Base-by-base conservation (phyloP, 2,797 vertebrate species). In the Hoplostethus atlanticus region DNA sequence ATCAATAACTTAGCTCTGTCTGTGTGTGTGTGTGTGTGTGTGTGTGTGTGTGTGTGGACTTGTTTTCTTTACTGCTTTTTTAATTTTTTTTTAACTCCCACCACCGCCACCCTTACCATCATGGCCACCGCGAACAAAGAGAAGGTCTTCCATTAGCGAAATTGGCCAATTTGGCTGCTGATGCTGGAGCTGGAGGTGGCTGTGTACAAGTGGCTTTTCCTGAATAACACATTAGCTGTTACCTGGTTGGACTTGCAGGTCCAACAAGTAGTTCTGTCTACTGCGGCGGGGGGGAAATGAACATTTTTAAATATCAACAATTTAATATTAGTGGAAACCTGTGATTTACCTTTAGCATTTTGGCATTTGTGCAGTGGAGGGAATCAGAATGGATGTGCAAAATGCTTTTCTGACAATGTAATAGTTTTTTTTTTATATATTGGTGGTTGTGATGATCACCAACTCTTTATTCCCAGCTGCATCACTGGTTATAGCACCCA, bases 81-180 rank as follows among this genome's bases (percentile, higher is more conserved):
- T 36, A 36, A 36, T 36, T 17, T 63, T 64, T 68, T 80, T 73
- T n/a, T 25, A 46, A 73, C 75, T 68, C 83, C 9, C 17, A 46
- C 53, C 76, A 65, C 69, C 61, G 57, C 62, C 61, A 55, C 72
- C 40, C 0, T 54, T 34, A 47, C 74, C 77, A 81, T 65, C 56
- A 77, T 74, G 76, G 81, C 76, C 59, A 11, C 76, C 13, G 63
- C 57, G 83, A 88, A 92, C 89, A 91, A 90, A 89, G 88, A 80
- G 67, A 79, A 52, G 82, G 58, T 57, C 69, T 84, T 78, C 84
- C 84, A 91, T 90, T 89, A 85, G 72, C 0, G 73, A 87, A 91
- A 93, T 87, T 91, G 92, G 79, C 52, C 90, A 92, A 92, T 92
- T 90, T 87, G 85, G 73, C 55, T 40, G 76, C 75, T 73, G 87